A percentile compares a stretch with the other conserved stretches of the same genome.
phyloP scores from a whole-genome alignment of 1,140 invertebrate genomes.

The Homalodisca vitripennis region DNA sequence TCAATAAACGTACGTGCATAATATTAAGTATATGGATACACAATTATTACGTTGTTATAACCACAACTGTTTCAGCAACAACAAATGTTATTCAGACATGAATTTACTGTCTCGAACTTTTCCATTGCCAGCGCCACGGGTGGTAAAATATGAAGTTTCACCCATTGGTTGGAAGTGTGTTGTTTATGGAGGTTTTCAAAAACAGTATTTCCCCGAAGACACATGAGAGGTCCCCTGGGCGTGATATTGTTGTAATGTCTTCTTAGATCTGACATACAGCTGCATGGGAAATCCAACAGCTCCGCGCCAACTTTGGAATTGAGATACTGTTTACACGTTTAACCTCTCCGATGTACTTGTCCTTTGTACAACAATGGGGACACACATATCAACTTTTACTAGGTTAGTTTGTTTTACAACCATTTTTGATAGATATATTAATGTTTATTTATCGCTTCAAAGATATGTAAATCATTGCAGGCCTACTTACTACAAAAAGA shows the following conservation, averaged over 20 bases:
- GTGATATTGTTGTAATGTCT: background rate
- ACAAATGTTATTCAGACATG: too few species aligned
- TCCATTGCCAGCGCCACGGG: too few species aligned
- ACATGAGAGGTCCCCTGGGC: background rate
- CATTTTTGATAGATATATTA: background rate
- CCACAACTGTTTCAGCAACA: too few species aligned
- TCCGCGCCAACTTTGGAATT: background rate
- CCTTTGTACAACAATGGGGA: background rate
- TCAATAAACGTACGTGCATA: too few species aligned
- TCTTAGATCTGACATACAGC: background rate
- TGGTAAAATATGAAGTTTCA: too few species aligned
- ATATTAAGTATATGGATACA: too few species aligned
- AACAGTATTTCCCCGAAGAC: conserved; percentile 7
- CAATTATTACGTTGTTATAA: too few species aligned
- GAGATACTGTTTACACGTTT: background rate
- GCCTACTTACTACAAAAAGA: too few species aligned
- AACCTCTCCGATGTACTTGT: background rate
- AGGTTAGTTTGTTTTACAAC: background rate
- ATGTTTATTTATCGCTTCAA: too few species aligned
- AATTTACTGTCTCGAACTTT: too few species aligned
- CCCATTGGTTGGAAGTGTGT: conserved; percentile 7
- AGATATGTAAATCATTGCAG: too few species aligned
- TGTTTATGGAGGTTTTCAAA: conserved; percentile 17
- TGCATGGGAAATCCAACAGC: background rate
- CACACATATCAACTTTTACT: background rate